Conservation (phyloP, 2,797 vertebrate genomes). For the Chloroceryle inda region DNA sequence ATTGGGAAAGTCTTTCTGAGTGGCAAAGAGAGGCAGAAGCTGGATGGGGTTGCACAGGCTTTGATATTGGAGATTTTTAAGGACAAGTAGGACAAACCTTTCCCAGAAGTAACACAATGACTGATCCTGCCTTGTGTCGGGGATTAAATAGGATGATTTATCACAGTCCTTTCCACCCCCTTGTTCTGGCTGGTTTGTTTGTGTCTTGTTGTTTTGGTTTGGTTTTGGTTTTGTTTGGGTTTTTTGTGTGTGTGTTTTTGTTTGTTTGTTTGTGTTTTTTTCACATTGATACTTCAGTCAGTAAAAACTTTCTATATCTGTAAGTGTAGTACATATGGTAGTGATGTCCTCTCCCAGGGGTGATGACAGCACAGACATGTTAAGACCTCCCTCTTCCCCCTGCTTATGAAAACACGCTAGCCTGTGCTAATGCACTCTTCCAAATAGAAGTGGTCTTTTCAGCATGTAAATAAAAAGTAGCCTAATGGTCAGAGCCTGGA, state of each 20-base stretch:
- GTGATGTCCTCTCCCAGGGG: background rate
- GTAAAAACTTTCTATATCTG: background rate
- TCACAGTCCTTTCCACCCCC: background rate
- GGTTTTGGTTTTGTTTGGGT: background rate
- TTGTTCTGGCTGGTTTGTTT: background rate
- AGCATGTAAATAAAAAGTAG: background rate
- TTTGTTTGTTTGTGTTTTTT: no score
- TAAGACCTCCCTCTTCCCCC: background rate
- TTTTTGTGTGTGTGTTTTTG: background rate
- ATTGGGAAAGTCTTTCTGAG: background rate
- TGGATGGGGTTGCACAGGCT: background rate
- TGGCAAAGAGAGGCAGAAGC: background rate
- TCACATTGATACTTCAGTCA: background rate
- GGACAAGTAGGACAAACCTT: background rate
- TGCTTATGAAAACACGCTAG: background rate
- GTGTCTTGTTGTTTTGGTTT: background rate
- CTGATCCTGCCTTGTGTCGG: background rate
- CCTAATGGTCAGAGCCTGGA: background rate
- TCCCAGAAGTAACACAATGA: background rate
- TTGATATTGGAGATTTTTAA: background rate
- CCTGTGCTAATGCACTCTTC: background rate
- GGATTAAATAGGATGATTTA: background rate
- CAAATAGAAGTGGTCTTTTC: background rate
- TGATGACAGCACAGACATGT: background rate
- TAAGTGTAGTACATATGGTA: background rate